phyloP scores from a whole-genome alignment of 2,113 vertebrate species.

The Scatophagus argus region DNA sequence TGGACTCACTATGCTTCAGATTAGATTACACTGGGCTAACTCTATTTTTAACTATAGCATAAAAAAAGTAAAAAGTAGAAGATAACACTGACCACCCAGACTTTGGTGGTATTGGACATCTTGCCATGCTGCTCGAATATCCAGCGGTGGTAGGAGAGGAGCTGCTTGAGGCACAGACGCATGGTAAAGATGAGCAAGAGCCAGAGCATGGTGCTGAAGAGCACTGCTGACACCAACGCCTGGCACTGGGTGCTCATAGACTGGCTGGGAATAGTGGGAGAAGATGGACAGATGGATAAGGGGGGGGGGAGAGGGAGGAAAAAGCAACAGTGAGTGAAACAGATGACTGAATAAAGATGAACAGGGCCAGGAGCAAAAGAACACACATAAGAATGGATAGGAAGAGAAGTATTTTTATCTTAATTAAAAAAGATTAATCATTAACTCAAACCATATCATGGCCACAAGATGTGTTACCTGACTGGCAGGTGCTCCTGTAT shows the following conservation, averaged over 20 bases:
- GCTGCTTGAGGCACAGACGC: constrained; percentile 89
- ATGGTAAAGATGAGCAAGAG: constrained; percentile 91
- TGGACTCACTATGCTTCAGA: background rate
- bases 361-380: background rate
- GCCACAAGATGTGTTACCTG: constrained; percentile 79
- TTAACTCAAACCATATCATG: background rate
- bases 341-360: background rate
- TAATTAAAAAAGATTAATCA: background rate
- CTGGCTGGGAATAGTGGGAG: constrained; percentile 65
- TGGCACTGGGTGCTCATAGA: constrained; percentile 86
- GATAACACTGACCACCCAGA: constrained; percentile 89
- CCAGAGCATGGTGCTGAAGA: constrained; percentile 92
- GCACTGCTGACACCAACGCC: constrained; percentile 84
- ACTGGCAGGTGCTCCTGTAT: constrained; percentile 91
- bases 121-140: constrained; percentile 90
- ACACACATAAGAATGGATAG: background rate
- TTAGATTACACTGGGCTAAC: background rate
- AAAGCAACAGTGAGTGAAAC: background rate
- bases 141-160: constrained; percentile 94
- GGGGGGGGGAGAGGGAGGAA: background rate
- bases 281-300: background rate
- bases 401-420: background rate
- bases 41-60: background rate
- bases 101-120: constrained; percentile 90
- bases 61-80: background rate